Conservation (phyloP, 1,140 invertebrate species). For the Drosophila arizonae region DNA sequence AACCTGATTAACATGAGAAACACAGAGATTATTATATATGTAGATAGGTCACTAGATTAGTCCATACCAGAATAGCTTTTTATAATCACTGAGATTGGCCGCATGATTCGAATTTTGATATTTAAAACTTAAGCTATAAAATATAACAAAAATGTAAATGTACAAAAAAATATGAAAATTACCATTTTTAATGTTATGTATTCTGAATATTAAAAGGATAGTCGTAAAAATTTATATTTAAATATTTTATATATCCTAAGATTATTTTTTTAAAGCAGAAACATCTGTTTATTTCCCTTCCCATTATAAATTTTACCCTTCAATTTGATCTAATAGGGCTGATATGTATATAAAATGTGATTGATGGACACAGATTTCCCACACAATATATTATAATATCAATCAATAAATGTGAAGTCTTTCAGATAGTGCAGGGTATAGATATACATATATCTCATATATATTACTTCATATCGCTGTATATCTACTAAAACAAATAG, state of each 20-base stretch:
- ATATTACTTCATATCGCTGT: too few relatives aligned
- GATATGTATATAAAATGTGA: constrained; percentile 12
- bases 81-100: too few relatives aligned
- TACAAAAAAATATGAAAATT: too few relatives aligned
- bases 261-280: not conserved
- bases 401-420: not conserved
- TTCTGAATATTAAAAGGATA: not conserved
- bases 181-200: too few relatives aligned
- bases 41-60: not conserved
- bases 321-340: not conserved
- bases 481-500: too few relatives aligned
- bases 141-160: too few relatives aligned
- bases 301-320: not conserved
- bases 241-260: not conserved
- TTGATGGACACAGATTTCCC: constrained; percentile 23
- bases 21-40: not conserved
- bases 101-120: too few relatives aligned
- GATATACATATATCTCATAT: too few relatives aligned
- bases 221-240: too few relatives aligned
- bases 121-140: too few relatives aligned
- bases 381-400: constrained; percentile 9
- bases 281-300: not conserved
- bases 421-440: too few relatives aligned
- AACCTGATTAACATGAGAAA: not conserved
- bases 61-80: too few relatives aligned